Evolutionary conservation across 2,888 invertebrate genomes (phyloP).

Genomic region (Strigamia crassipes): DNA sequence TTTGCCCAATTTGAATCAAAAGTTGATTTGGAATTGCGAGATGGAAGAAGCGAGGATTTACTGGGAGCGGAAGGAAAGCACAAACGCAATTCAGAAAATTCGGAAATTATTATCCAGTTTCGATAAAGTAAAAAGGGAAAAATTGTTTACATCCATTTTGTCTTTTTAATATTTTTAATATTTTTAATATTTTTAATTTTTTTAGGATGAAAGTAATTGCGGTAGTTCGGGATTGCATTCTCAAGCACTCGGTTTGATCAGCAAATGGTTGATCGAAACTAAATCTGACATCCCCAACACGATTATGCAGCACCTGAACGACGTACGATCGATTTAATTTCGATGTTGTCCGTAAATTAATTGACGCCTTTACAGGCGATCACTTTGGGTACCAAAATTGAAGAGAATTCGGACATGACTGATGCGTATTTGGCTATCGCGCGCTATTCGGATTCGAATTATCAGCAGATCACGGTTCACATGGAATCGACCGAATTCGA

Average conservation of each 20-base stretch:
- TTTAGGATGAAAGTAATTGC: not conserved
- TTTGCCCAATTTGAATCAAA: not conserved
- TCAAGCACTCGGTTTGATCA: slow-evolving; percentile 20
- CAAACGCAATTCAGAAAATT: not conserved
- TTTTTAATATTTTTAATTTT: not conserved
- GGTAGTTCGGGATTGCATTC: not conserved
- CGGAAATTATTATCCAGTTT: not conserved
- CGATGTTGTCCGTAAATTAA: not conserved
- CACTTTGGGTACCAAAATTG: not conserved
- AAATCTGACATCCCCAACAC: not conserved
- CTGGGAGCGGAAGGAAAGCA: not conserved
- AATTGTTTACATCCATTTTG: too few relatives aligned
- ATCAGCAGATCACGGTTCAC: not conserved
- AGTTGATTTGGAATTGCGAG: not conserved
- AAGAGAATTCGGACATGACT: not conserved
- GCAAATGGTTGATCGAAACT: slow-evolving; percentile 8
- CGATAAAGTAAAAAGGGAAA: not conserved
- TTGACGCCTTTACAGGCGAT: not conserved
- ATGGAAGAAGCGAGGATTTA: not conserved
- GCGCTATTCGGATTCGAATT: not conserved
- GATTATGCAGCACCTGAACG: not conserved
- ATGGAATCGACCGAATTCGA: not conserved
- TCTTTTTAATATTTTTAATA: not conserved
- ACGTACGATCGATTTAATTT: not conserved
- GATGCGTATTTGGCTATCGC: not conserved